Base-by-base conservation (phyloP, 2,113 vertebrate genomes). In the Mugil cephalus region DNA sequence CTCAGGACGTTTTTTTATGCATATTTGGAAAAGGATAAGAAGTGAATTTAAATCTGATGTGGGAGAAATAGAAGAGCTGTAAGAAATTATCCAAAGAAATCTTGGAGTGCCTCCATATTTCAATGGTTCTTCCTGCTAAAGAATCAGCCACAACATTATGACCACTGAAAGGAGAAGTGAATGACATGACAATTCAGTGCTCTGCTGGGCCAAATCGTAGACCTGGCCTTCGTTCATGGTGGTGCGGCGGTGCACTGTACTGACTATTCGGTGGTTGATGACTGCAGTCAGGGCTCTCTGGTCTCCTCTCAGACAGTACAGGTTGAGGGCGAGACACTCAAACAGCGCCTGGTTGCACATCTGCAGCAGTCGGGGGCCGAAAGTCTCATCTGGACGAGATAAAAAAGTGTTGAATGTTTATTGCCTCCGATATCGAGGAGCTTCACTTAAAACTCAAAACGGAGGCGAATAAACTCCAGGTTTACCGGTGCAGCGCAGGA, bases 261-360 rank as follows among this genome's bases (percentile, higher is more conserved):
- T 95, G 74, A 98, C 96, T 65, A 98, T 97, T 36, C 96, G 83
- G 89, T 96, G 95, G 75, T 96, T 97, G 93, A 98, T 96, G 85
- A 98, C 95, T 0, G 95, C 87, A 0, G 96, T 96, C 0, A 98
- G 93, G 14, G 96, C 96, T 15, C 89, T 90, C 80, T 96, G 95
- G 82, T 97, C 96, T 71, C 96, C 96, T 53, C 95, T 92, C 64
- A 98, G 85, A 60, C 96, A 97, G 88, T 95, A 94, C 62, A 97
- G 93, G 86, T 98, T 98, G 50, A 98, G 93, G 8, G 96, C 96
- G 42, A 98, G 89, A 85, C 95, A 98, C 76, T 97, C 96, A 62
- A 98, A 97, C 43, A 98, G 86, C 0, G 95, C 95, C 82, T 95
- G 95, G 88, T 96, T 97, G 79, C 96, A 97, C 88, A 97, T 83